Percentiles rank a stretch among this genome's conserved stretches.
These are phyloP conservation scores for Heterohyrax brucei DNA, from an alignment of 2,797 vertebrate genomes.

Conservation along the genomic window DNA sequence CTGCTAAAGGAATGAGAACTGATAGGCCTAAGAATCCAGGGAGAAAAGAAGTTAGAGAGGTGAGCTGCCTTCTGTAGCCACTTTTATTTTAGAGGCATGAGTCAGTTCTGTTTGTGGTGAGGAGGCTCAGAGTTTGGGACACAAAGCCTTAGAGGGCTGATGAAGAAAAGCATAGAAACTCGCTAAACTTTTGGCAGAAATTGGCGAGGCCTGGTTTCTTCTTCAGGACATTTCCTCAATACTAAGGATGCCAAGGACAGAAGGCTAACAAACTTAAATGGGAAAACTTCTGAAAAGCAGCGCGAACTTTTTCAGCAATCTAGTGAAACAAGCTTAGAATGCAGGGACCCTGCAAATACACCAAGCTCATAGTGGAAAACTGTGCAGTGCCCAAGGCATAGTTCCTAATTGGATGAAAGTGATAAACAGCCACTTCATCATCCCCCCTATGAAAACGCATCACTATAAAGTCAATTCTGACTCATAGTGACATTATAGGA, in stretches of 20 bases:
- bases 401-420: neutral
- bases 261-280: neutral
- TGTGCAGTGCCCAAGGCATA: neutral
- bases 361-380: neutral
- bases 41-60: neutral
- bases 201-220: neutral
- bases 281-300: neutral
- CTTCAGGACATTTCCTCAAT: neutral
- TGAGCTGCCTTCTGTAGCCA: neutral
- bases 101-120: neutral
- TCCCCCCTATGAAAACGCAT: too few species aligned
- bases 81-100: neutral
- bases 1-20: neutral
- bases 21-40: neutral
- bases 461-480: too few species aligned
- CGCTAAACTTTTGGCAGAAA: neutral
- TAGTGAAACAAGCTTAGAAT: neutral
- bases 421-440: neutral
- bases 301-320: neutral
- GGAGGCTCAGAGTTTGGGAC: neutral
- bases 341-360: neutral
- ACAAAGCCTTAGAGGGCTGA: neutral
- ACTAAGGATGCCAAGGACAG: neutral
- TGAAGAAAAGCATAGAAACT: neutral
- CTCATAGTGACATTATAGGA: too few species aligned